Base-by-base conservation (phyloP, 2,888 invertebrate species). In the Hydrotaea cyrtoneurina region DNA sequence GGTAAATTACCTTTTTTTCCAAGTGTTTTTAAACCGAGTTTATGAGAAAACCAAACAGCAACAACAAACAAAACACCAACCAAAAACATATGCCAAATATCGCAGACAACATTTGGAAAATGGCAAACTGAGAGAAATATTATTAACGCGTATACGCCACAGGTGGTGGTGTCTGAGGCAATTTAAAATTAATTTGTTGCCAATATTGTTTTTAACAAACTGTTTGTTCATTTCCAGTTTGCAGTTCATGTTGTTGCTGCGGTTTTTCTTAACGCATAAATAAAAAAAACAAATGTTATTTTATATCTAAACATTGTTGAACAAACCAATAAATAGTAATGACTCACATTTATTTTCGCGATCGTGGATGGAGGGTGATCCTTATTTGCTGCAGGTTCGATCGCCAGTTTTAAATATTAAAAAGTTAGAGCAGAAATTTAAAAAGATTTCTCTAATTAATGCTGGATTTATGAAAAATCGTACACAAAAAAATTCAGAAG, bases 141-240 rank as follows among this genome's bases (percentile, higher is more conserved):
- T 76, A 76, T 76, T 79, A 83, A 73, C 64, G 79, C 79, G 53
- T 73, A 79, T 77, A 77, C 83, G 79, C 76, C 79, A 79, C 83
- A 71, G 76, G 76, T 50, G 73, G 43, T 13, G 13, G 23, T 57
- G 66, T 73, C 66, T 72, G 46, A 72, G 79, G 72, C 75, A 72
- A 79, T 72, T 66, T 26, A 11, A 23, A 73, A 26, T 39, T 19
- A 66, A 80, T 69, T 66, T 66, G 19, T 64, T 77, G 64, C 39
- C 66, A 64, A 66, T 73, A 73, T 23, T 72, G n/a, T 57, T 31
- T 7, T 7, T 7, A 10, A 36, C 11, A 59, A 31, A 26, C 11
- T 59, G 23, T 26, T 23, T 50, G 8, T 50, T 59, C 26, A 26
- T 15, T 59, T 31, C 7, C 7, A 31, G 31, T 59, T n/a, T 50